Evolutionary conservation across 2,888 invertebrate genomes (phyloP).

Genomic region (Antheraea yamamai): DNA sequence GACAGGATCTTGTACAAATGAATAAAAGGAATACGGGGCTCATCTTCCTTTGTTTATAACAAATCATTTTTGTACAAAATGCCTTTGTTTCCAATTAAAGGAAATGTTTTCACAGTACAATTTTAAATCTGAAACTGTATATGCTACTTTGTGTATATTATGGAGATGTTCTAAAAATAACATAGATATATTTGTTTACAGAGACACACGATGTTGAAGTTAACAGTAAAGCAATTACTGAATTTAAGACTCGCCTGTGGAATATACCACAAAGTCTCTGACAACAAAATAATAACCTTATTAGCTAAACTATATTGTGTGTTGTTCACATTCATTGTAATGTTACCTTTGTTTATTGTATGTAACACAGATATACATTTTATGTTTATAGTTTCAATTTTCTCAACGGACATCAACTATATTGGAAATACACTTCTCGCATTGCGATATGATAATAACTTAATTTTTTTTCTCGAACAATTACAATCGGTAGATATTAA

Average conservation of each 20-base stretch:
- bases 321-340: neutral
- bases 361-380: neutral
- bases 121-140: too few relatives aligned
- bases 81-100: too few relatives aligned
- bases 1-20: too few relatives aligned
- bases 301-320: neutral
- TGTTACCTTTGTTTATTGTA: neutral
- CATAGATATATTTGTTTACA: constrained; percentile 29
- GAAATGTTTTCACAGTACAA: too few relatives aligned
- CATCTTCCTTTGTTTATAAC: too few relatives aligned
- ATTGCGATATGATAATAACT: neutral
- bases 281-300: neutral
- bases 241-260: neutral
- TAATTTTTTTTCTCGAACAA: neutral
- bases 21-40: too few relatives aligned
- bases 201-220: neutral
- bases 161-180: too few relatives aligned
- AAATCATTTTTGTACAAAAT: too few relatives aligned
- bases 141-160: too few relatives aligned
- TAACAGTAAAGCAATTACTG: neutral
- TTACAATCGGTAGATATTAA: neutral
- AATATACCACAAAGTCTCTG: too few relatives aligned
- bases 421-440: neutral
- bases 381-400: neutral
- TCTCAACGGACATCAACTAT: neutral